Evolutionary conservation across 2,888 invertebrate genomes (phyloP).

Genomic region (Tetranychus piercei): DNA sequence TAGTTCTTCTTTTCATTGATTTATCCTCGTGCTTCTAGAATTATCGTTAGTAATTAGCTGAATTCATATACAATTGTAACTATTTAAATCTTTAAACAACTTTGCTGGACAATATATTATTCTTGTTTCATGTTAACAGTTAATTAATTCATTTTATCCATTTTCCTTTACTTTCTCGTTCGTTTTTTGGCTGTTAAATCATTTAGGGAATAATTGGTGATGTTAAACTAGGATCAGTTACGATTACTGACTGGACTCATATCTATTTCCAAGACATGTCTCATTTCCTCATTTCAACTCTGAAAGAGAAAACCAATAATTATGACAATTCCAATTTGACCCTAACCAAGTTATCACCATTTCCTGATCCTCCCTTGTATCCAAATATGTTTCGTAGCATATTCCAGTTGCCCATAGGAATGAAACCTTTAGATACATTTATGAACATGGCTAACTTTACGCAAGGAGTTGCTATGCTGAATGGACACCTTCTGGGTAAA

Average conservation of each 20-base stretch:
- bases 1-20: no score
- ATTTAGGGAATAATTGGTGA: constrained; percentile 5
- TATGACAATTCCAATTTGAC: no score
- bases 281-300: background rate
- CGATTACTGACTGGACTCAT: constrained; percentile 4
- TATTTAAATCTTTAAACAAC: background rate
- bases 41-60: no score
- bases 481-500: background rate
- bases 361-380: background rate
- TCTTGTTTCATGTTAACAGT: background rate
- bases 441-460: background rate
- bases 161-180: background rate
- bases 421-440: background rate
- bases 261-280: background rate
- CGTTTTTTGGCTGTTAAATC: background rate
- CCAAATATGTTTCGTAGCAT: background rate
- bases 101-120: no score
- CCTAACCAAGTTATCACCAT: background rate
- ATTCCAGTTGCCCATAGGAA: background rate
- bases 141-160: background rate
- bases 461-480: background rate
- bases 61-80: background rate
- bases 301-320: no score
- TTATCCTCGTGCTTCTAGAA: no score
- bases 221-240: background rate